Evolutionary conservation across 1,140 invertebrate species (phyloP).

Genomic region (Holcopasites calliopsidis): DNA sequence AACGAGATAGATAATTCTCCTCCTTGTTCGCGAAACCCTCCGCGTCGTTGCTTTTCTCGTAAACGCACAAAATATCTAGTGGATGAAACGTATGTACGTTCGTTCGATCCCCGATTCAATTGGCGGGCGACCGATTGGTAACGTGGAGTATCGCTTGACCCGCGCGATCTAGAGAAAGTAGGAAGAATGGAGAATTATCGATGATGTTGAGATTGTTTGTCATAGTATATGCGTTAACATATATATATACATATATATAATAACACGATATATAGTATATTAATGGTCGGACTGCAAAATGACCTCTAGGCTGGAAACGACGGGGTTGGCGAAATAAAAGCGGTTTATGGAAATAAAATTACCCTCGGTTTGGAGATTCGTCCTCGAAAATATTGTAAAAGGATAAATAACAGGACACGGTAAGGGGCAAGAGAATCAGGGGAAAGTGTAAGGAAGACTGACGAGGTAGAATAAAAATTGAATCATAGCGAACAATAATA

Average conservation of each 20-base stretch:
- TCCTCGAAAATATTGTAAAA: no score
- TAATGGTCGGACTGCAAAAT: slow-evolving; percentile 48
- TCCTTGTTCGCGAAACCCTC: neutral
- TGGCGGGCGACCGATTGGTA: neutral
- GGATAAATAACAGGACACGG: no score
- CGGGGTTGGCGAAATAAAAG: neutral
- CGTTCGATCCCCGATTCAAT: neutral
- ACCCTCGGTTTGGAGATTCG: neutral
- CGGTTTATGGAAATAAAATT: slow-evolving; percentile 2
- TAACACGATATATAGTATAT: slow-evolving; percentile 57
- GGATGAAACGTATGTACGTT: no score
- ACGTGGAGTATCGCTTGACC: slow-evolving; percentile 28
- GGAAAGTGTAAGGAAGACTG: no score
- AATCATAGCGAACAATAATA: no score
- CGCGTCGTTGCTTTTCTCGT: neutral
- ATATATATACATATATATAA: slow-evolving; percentile 43
- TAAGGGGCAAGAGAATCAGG: no score
- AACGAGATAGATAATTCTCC: no score
- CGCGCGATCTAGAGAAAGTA: slow-evolving; percentile 22
- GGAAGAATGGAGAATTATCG: slow-evolving; percentile 50
- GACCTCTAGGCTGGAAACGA: slow-evolving; percentile 20
- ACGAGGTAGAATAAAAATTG: no score
- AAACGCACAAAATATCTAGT: no score
- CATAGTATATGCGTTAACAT: slow-evolving; percentile 63
- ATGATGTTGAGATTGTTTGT: slow-evolving; percentile 63